Percentiles rank a stretch among this genome's conserved stretches.
Evolutionary conservation across 2,888 invertebrate genomes (phyloP).

Genomic region (Troides oblongomaculatus): DNA sequence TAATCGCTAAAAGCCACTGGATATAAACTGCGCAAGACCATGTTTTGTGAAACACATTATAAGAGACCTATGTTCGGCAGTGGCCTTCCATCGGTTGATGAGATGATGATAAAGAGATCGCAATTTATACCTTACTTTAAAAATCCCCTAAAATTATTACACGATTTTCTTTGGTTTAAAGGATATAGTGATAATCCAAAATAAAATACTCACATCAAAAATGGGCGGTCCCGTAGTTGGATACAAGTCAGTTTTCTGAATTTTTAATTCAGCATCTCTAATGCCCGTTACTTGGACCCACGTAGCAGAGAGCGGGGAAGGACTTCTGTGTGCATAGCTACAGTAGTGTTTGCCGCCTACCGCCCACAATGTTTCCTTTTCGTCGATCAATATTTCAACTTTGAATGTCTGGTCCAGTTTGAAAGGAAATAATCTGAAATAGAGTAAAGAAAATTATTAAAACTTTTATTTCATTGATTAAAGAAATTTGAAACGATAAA

Average conservation of each 20-base stretch:
- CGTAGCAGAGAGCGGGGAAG: conserved; percentile 50
- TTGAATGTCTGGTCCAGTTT: conserved; percentile 70
- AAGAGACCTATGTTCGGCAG: too few relatives aligned
- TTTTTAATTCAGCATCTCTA: conserved; percentile 82
- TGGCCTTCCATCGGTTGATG: too few relatives aligned
- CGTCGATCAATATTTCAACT: conserved; percentile 81
- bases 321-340: conserved; percentile 81
- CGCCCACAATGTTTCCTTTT: conserved; percentile 82
- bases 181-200: background rate
- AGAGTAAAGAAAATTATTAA: background rate
- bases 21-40: too few relatives aligned
- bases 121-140: too few relatives aligned
- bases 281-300: conserved; percentile 81
- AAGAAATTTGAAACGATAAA: too few relatives aligned
- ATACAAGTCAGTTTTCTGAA: conserved; percentile 78
- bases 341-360: conserved; percentile 88
- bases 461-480: too few relatives aligned
- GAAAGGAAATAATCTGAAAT: conserved; percentile 73
- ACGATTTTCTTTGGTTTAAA: too few relatives aligned
- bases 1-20: too few relatives aligned
- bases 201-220: conserved; percentile 46
- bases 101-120: too few relatives aligned
- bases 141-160: too few relatives aligned
- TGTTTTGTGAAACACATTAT: too few relatives aligned
- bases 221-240: conserved; percentile 54